Evolutionary conservation across 2,113 vertebrate species (phyloP).

Genomic region (Myotis davidii): DNA sequence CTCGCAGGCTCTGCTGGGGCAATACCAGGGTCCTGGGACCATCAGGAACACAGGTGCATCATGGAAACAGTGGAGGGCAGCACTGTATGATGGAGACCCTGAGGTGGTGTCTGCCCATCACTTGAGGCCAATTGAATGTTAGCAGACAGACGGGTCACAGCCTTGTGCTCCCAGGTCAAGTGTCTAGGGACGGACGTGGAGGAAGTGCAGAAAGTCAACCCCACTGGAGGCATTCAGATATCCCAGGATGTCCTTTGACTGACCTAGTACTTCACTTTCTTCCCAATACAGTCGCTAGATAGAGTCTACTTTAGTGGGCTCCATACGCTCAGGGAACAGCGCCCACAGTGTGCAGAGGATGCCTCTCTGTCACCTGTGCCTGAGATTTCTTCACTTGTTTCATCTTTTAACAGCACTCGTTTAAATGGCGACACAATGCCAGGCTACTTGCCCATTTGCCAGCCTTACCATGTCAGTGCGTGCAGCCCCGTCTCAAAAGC

Average conservation of each 20-base stretch:
- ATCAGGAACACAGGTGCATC: too few relatives aligned
- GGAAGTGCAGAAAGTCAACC: neutral
- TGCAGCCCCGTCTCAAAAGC: accelerated
- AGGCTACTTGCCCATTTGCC: constrained; percentile 81
- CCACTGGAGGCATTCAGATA: accelerated
- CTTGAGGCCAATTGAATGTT: constrained; percentile 93
- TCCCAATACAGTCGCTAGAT: constrained; percentile 94
- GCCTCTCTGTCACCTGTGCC: constrained; percentile 91
- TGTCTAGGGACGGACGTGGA: too few relatives aligned
- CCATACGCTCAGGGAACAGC: constrained; percentile 87
- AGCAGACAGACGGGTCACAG: constrained; percentile 85
- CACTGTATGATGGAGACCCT: constrained; percentile 78
- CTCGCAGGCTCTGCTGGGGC: constrained; percentile 91
- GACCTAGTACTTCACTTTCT: constrained; percentile 89
- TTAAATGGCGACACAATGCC: constrained; percentile 95
- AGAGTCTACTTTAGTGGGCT: constrained; percentile 91
- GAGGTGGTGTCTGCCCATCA: constrained; percentile 93
- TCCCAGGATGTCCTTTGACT: accelerated
- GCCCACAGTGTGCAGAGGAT: constrained; percentile 89
- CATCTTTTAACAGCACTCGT: constrained; percentile 92
- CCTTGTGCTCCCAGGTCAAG: too few relatives aligned
- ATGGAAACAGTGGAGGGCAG: too few relatives aligned
- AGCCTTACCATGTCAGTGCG: accelerated
- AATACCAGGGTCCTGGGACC: constrained; percentile 91
- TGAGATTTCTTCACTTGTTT: constrained; percentile 93